These are phyloP conservation scores for Microcaecilia unicolor DNA, from an alignment of 2,797 vertebrate species.

Conservation along the genomic window DNA sequence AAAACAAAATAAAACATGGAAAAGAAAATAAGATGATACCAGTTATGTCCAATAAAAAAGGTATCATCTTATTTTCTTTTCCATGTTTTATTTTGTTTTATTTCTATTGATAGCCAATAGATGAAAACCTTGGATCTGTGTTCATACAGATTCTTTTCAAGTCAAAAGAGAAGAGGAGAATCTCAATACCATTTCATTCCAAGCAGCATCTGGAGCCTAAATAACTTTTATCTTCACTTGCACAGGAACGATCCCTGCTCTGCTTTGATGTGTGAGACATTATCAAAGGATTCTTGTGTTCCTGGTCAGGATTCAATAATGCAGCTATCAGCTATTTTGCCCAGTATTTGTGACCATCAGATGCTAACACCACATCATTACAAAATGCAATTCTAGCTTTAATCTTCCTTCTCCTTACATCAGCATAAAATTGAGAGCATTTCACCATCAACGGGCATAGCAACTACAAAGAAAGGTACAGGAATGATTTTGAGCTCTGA, in stretches of 20 bases:
- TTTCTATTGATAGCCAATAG: too few species aligned
- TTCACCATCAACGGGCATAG: too few species aligned
- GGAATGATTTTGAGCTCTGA: too few species aligned
- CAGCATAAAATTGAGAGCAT: too few species aligned
- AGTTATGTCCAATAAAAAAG: too few species aligned
- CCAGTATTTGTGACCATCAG: constrained; percentile 1
- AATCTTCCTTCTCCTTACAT: too few species aligned
- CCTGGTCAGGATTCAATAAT: neutral
- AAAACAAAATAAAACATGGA: too few species aligned
- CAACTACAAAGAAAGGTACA: too few species aligned
- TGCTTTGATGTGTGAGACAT: constrained; percentile 7
- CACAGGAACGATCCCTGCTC: neutral
- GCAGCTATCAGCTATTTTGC: neutral
- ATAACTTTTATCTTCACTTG: constrained; percentile 9
- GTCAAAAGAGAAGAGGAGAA: neutral
- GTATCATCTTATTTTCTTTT: too few species aligned
- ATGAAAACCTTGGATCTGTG: too few species aligned
- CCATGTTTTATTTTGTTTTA: too few species aligned
- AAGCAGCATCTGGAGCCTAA: neutral
- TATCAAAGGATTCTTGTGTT: neutral
- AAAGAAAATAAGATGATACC: too few species aligned
- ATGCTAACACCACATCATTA: neutral
- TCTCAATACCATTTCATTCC: neutral
- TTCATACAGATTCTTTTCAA: neutral
- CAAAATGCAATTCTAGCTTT: neutral